Base-by-base conservation (phyloP, 1,140 invertebrate genomes). In the Bombus vancouverensis region DNA sequence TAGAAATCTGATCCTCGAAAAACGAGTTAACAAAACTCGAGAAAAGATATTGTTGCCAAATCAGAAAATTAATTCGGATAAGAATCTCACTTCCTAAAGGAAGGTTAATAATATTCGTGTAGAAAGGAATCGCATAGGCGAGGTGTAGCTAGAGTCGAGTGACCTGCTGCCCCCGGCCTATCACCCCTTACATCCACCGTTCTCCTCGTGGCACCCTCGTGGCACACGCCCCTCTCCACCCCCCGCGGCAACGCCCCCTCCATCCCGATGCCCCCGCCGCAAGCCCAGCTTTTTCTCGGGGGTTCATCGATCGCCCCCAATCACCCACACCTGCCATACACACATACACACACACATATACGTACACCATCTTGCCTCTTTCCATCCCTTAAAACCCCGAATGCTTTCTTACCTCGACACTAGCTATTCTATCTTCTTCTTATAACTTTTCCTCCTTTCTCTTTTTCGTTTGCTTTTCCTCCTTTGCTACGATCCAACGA, bases 251-350 rank as follows among this genome's bases (percentile, higher is more conserved):
- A 70, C 44, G 76, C 88, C 91, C 90, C 90, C 88, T 77, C 85
- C 86, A 79, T 71, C 70, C 88, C 88, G 85, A 57, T 85, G 86
- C 74, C 90, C 87, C 91, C 88, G 88, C 87, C 85, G 91, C 88
- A 87, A 88, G 87, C 90, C 92, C 86, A 90, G 92, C 91, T 87
- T 93, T 93, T 93, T 91, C 93, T 93, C 92, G 92, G 93, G 92
- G 93, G 91, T 93, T 94, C 93, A 94, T 94, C 93, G 93, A 94
- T 94, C 93, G 93, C 88, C 92, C 93, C 93, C 93, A 93, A 94
- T 94, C 93, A 93, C 91, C 93, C 92, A 91, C 93, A 92, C 90
- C 89, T 93, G 82, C 90, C 90, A 62, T n/a, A 62, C 59, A 62
- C 59, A 62, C 8, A 62, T 9, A 62, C 28, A 62, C 59, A 53